Conservation (phyloP, 2,113 vertebrate genomes). For the Ptychochromis oligacanthus region DNA sequence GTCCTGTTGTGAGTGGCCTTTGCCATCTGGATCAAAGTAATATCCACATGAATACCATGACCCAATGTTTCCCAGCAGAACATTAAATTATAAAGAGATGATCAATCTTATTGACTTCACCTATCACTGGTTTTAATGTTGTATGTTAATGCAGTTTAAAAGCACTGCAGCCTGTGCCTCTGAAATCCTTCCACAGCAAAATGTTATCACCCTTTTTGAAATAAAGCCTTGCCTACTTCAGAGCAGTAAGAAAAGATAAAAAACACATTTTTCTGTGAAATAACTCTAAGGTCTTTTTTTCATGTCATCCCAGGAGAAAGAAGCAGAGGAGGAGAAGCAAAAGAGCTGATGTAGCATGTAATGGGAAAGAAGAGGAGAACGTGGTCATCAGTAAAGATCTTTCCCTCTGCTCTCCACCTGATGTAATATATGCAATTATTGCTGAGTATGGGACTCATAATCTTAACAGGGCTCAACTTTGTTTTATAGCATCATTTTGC, state of each 20-base stretch:
- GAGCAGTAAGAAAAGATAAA: not conserved
- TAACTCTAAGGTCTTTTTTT: not conserved
- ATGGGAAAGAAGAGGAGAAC: conserved; percentile 40
- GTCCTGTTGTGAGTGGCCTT: no score
- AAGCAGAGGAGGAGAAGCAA: not conserved
- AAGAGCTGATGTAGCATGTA: not conserved
- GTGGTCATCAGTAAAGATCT: conserved; percentile 31
- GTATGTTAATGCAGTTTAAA: not conserved
- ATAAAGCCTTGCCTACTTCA: not conserved
- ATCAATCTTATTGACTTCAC: not conserved
- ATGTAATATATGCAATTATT: conserved; percentile 80
- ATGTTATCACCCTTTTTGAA: not conserved
- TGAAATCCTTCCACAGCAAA: not conserved
- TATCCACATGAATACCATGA: not conserved
- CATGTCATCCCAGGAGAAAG: not conserved
- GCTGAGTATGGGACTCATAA: conserved; percentile 71
- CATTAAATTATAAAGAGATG: conserved; percentile 3
- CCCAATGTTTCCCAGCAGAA: not conserved
- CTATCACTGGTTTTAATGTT: conserved; percentile 1
- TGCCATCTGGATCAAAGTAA: no score
- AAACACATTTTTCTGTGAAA: not conserved
- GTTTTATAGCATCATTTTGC: conserved; percentile 70
- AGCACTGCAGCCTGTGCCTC: not conserved
- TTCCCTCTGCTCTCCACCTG: conserved; percentile 51
- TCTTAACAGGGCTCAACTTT: conserved; percentile 74